These are phyloP conservation scores for Drosophila formosana DNA, from an alignment of 2,888 invertebrate species.

Conservation along the genomic window DNA sequence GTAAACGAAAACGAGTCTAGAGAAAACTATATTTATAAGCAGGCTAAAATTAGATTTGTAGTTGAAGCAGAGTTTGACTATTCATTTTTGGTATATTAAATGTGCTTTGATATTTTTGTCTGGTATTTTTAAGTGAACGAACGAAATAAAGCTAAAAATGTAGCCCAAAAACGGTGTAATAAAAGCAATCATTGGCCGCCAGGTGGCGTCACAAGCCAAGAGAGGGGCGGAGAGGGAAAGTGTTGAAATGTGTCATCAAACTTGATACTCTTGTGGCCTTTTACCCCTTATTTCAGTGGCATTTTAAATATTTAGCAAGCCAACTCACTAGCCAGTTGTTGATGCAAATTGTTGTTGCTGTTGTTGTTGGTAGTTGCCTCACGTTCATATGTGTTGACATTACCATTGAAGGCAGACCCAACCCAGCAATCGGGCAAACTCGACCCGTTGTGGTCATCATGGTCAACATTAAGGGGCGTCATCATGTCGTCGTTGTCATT, in stretches of 20 bases:
- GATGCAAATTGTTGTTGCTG: background rate
- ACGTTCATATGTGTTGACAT: constrained; percentile 47
- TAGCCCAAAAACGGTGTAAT: constrained; percentile 29
- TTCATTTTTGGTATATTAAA: constrained; percentile 28
- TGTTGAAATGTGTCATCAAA: constrained; percentile 19
- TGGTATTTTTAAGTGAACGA: constrained; percentile 38
- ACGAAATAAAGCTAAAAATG: constrained; percentile 42
- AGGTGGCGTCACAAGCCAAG: constrained; percentile 27
- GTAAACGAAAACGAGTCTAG: background rate
- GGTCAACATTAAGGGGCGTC: constrained; percentile 28
- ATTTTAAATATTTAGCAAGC: constrained; percentile 73
- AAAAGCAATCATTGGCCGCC: constrained; percentile 43
- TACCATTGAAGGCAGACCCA: constrained; percentile 31
- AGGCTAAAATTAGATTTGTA: background rate
- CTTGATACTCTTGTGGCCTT: constrained; percentile 13
- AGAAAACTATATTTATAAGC: background rate
- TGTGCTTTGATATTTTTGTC: constrained; percentile 50
- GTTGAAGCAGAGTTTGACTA: constrained; percentile 1
- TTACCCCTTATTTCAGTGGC: constrained; percentile 29
- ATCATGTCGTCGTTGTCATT: constrained; percentile 16
- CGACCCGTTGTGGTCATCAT: constrained; percentile 54
- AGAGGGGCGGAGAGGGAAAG: background rate
- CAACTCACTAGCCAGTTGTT: constrained; percentile 5
- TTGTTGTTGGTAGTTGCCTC: background rate
- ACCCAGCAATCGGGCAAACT: constrained; percentile 7